Conservation (phyloP, 2,113 vertebrate genomes). For the Alligator mississippiensis region DNA sequence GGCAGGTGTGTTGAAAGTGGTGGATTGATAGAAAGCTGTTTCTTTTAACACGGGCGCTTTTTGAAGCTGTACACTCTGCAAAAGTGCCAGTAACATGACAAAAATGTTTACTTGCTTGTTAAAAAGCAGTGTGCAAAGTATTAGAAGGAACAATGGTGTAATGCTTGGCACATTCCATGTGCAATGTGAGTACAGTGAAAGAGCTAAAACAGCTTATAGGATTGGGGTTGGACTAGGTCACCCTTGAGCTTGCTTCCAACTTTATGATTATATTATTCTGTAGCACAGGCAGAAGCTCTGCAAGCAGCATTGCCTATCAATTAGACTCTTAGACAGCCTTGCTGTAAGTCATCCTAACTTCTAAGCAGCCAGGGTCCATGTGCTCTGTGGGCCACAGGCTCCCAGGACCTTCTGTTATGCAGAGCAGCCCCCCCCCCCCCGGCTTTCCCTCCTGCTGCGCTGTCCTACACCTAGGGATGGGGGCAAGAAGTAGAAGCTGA, state of each 20-base stretch:
- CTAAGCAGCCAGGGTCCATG: too few species aligned
- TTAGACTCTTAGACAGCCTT: too few species aligned
- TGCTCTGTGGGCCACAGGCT: too few species aligned
- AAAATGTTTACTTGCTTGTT: conserved; percentile 37
- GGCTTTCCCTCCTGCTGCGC: too few species aligned
- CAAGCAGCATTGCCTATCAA: neutral
- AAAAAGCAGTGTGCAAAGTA: neutral
- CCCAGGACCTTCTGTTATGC: too few species aligned
- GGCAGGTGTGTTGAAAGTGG: neutral
- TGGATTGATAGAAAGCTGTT: conserved; percentile 34
- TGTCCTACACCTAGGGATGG: too few species aligned
- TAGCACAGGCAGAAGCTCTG: neutral
- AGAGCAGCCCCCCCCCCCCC: too few species aligned
- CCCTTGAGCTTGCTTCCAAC: too few species aligned
- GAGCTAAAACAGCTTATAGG: too few species aligned
- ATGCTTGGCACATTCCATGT: neutral
- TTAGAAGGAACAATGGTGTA: rapidly evolving
- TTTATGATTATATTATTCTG: neutral
- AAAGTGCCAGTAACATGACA: conserved; percentile 50
- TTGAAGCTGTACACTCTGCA: neutral
- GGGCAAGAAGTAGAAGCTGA: too few species aligned
- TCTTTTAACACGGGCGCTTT: conserved; percentile 17
- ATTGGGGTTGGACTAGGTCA: too few species aligned
- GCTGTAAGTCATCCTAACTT: too few species aligned
- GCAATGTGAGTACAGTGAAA: neutral